phyloP scores from a whole-genome alignment of 2,888 invertebrate genomes.

The Sphaerophoria rueppellii region DNA sequence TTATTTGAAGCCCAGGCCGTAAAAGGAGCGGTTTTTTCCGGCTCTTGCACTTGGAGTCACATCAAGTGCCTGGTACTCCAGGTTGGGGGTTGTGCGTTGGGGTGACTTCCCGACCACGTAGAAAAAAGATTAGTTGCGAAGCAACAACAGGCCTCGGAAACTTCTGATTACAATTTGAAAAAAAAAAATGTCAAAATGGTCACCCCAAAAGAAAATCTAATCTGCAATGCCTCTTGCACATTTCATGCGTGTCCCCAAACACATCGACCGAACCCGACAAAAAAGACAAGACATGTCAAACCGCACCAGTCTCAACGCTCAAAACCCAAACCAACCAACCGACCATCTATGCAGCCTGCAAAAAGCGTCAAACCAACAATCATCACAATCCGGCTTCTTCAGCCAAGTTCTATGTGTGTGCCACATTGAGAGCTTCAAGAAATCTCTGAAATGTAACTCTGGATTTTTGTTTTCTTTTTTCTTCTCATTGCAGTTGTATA shows the following conservation, averaged over 20 bases:
- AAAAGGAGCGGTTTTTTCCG: too few relatives aligned
- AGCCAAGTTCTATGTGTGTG: slow-evolving; percentile 15
- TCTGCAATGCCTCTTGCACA: slow-evolving; percentile 64
- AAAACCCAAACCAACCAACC: background rate
- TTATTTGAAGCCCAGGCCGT: too few relatives aligned
- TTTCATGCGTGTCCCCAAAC: slow-evolving; percentile 72
- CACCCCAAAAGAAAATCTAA: slow-evolving; percentile 42
- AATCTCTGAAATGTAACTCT: slow-evolving; percentile 66
- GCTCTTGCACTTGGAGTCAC: too few relatives aligned
- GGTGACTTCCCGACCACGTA: too few relatives aligned
- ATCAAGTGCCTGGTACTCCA: too few relatives aligned
- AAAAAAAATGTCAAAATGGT: background rate
- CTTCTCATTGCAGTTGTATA: slow-evolving; percentile 11
- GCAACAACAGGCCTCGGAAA: too few relatives aligned
- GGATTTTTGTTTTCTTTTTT: slow-evolving; percentile 15
- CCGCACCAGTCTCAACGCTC: slow-evolving; percentile 48
- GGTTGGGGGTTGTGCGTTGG: too few relatives aligned
- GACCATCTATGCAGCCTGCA: slow-evolving; percentile 15
- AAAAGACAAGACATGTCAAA: slow-evolving; percentile 59
- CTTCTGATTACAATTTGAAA: too few relatives aligned
- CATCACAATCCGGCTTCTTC: slow-evolving; percentile 42
- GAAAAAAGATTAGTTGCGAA: too few relatives aligned
- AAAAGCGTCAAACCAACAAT: slow-evolving; percentile 35
- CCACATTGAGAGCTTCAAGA: slow-evolving; percentile 36
- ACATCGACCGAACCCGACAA: slow-evolving; percentile 11